Conservation (phyloP, 1,140 invertebrate genomes). For the Proctacanthus coquilletti region DNA sequence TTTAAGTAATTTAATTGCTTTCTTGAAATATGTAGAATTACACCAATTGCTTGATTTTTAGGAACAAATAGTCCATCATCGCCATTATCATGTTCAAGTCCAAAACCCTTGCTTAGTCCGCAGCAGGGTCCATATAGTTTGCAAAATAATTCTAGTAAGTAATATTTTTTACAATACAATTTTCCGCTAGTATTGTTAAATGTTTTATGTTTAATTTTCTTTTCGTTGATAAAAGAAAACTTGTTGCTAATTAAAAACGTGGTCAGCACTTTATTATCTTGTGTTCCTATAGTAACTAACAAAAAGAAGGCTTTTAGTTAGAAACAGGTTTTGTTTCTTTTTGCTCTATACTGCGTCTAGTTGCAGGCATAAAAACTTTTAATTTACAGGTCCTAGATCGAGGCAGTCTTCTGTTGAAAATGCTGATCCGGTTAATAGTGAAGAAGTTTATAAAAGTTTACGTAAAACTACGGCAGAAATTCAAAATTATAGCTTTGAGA, state of each 20-base stretch:
- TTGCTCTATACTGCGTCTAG: no score
- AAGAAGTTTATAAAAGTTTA: conserved; percentile 77
- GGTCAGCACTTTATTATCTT: no score
- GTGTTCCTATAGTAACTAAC: no score
- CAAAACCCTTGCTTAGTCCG: conserved; percentile 27
- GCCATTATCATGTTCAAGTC: conserved; percentile 27
- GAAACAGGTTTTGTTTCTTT: no score
- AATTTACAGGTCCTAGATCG: conserved; percentile 17
- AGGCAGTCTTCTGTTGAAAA: conserved; percentile 28
- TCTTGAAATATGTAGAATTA: no score
- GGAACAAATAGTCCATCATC: conserved; percentile 25
- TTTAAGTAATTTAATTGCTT: no score
- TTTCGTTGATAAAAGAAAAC: no score
- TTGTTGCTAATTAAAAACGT: no score
- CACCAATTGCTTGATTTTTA: conserved; percentile 5
- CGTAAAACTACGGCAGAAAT: conserved; percentile 86
- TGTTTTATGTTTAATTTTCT: background rate
- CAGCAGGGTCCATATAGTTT: conserved; percentile 24
- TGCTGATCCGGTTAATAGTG: conserved; percentile 59
- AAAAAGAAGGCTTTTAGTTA: no score
- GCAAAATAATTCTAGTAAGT: conserved; percentile 24
- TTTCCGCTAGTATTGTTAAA: background rate
- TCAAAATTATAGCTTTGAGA: conserved; percentile 54
- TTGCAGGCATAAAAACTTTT: background rate
- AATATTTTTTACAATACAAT: background rate